Evolutionary conservation across 2,888 invertebrate species (phyloP), one percentile per base, ranked within the genome.

Genomic region (Philereme vetulata): DNA sequence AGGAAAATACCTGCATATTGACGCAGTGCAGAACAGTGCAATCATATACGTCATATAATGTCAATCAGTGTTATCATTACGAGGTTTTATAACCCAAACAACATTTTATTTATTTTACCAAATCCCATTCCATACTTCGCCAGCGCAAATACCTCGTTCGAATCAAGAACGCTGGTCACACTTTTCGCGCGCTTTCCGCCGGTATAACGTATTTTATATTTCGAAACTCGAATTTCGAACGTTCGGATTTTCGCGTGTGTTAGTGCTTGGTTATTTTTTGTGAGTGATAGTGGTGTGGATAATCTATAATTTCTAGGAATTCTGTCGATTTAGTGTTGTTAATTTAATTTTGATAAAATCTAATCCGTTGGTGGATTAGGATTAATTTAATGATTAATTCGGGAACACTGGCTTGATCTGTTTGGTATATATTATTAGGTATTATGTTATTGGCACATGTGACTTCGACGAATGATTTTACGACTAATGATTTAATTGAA

Each of bases 101-200:
- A 8, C 8, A 38, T 38, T 38, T 38, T 4, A 8, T 36, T 36
- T 36, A 6, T 3, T 9, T 56, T 44, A 51, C 45, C 5, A 36
- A 68, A 57, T 61, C 66, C 68, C 10, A 44, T 60, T 70, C 68
- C 67, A 65, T 49, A 54, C 47, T 66, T 42, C 44, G 9, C 62
- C 6, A 61, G 60, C 60, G 0, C 61, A 32, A 53, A 45, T 51
- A 57, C 48, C 47, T 40, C 42, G 49, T 34, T 51, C 53, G 49
- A 59, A 60, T 53, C 56, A 58, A 61, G 52, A 55, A 55, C 44
- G 55, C 46, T 43, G 55, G 61, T 60, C 70, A 70, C 64, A 68
- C 54, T 69, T 69, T 65, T 64, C 60, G 60, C 67, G 72, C 60
- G 60, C 60, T 67, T 66, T 67, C 64, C 50, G 45, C 62, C 54